A percentile compares a stretch with the other conserved stretches of the same genome.
These are phyloP conservation scores for Ptychoptera contaminata DNA, from an alignment of 2,888 invertebrate species.

Conservation along the genomic window DNA sequence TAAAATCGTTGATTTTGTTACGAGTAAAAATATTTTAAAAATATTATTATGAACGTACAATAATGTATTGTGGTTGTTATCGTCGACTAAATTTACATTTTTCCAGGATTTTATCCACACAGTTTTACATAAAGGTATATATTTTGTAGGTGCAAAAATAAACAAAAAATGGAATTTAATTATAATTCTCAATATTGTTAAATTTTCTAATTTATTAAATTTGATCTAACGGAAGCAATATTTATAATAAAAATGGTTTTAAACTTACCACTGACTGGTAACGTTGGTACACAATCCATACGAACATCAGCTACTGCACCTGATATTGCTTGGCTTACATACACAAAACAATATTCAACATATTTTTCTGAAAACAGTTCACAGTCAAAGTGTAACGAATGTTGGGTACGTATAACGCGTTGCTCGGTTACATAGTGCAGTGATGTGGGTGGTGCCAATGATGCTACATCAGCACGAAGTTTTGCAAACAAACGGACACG, in stretches of 20 bases:
- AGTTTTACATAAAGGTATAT: neutral
- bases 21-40: too few species aligned
- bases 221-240: constrained; percentile 2
- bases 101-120: neutral
- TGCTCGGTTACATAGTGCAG: constrained; percentile 48
- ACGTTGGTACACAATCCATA: constrained; percentile 70
- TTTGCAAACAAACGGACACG: constrained; percentile 66
- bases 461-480: constrained; percentile 50
- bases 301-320: constrained; percentile 73
- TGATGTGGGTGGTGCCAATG: constrained; percentile 46
- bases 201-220: neutral
- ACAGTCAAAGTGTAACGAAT: constrained; percentile 63
- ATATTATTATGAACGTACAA: too few species aligned
- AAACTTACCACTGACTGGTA: constrained; percentile 57
- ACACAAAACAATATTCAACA: constrained; percentile 77
- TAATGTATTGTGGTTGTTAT: too few species aligned
- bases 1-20: too few species aligned
- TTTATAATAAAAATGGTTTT: constrained; percentile 1
- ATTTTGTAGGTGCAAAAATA: constrained; percentile 1
- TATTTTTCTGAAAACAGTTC: constrained; percentile 68
- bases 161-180: constrained; percentile 10
- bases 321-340: constrained; percentile 70
- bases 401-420: constrained; percentile 50
- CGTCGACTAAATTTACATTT: too few species aligned
- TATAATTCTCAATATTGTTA: constrained; percentile 1